Percentiles rank a stretch among this genome's conserved stretches.
Conservation (phyloP, 1,140 invertebrate genomes). For the Ericerus pela region DNA sequence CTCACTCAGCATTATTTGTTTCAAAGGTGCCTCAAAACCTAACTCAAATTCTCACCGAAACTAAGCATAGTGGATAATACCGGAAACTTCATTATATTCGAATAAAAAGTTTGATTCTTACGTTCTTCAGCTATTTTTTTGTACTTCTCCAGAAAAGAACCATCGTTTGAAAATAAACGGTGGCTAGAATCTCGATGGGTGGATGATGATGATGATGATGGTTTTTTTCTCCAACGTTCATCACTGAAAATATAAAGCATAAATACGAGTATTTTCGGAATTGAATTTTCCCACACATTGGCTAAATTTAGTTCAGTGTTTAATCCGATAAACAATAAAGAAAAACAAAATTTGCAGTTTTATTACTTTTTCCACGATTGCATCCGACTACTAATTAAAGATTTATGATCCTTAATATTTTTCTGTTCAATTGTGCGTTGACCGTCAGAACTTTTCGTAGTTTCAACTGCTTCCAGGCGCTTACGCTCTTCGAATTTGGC, state of each 20-base stretch:
- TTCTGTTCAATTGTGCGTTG: not conserved
- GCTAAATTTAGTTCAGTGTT: not conserved
- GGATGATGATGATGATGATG: not conserved
- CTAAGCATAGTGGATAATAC: too few species aligned
- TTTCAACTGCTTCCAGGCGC: slow-evolving; percentile 39
- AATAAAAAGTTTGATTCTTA: not conserved
- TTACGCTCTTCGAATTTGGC: slow-evolving; percentile 44
- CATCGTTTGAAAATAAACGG: slow-evolving; percentile 64
- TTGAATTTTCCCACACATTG: not conserved
- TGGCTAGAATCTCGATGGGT: too few species aligned
- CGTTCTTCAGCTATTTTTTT: slow-evolving; percentile 44
- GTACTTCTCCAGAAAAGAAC: slow-evolving; percentile 63
- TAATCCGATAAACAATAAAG: too few species aligned
- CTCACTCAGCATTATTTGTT: too few species aligned
- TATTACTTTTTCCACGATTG: slow-evolving; percentile 8
- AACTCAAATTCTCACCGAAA: too few species aligned
- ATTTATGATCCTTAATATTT: slow-evolving; percentile 5
- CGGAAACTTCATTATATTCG: not conserved
- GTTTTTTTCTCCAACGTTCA: slow-evolving; percentile 8
- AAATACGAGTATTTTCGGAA: not conserved
- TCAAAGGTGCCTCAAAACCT: too few species aligned
- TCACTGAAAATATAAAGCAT: slow-evolving; percentile 7
- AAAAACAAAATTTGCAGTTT: not conserved
- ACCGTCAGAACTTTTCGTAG: slow-evolving; percentile 7
- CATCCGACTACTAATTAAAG: slow-evolving; percentile 4